A percentile compares a stretch with the other conserved stretches of the same genome.
Evolutionary conservation across 2,888 invertebrate species (phyloP).

Genomic region (Flabesymbios commensalis): DNA sequence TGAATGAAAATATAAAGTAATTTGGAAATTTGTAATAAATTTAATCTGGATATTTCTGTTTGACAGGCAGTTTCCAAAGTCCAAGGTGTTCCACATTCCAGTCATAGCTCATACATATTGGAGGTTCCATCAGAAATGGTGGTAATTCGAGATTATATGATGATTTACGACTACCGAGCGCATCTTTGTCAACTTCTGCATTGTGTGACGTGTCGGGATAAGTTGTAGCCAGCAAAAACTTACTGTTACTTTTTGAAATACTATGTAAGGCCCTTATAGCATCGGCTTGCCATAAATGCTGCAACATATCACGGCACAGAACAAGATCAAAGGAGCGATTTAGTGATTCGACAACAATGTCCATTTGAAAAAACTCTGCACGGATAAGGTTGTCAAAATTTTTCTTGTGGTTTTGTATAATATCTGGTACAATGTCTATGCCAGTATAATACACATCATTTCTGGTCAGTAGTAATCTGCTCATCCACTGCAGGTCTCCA

Average conservation of each 20-base stretch:
- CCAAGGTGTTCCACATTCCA: conserved; percentile 25
- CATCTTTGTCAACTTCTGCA: conserved; percentile 15
- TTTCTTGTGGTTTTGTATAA: conserved; percentile 25
- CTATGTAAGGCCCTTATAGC: conserved; percentile 12
- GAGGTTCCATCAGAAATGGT: conserved; percentile 24
- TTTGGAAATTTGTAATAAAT: background rate
- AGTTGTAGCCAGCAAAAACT: conserved; percentile 20
- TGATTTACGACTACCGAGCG: conserved; percentile 10
- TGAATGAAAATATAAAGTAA: no score
- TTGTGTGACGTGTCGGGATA: conserved; percentile 14
- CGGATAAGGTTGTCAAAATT: conserved; percentile 2
- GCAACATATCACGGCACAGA: conserved; percentile 25
- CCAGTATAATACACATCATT: conserved; percentile 31
- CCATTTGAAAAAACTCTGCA: conserved; percentile 7
- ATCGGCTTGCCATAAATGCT: conserved; percentile 24
- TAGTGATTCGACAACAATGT: conserved; percentile 14
- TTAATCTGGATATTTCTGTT: conserved; percentile 20
- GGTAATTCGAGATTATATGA: conserved; percentile 25
- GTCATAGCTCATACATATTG: conserved; percentile 26
- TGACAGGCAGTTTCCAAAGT: conserved; percentile 21
- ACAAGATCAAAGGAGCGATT: conserved; percentile 23
- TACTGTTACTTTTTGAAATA: conserved; percentile 21
- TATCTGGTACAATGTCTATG: conserved; percentile 30
- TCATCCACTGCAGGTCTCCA: conserved; percentile 35
- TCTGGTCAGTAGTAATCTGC: conserved; percentile 22